A percentile compares a stretch with the other conserved stretches of the same genome.
Conservation (phyloP, 2,888 invertebrate species). For the Resseliella maxima region DNA sequence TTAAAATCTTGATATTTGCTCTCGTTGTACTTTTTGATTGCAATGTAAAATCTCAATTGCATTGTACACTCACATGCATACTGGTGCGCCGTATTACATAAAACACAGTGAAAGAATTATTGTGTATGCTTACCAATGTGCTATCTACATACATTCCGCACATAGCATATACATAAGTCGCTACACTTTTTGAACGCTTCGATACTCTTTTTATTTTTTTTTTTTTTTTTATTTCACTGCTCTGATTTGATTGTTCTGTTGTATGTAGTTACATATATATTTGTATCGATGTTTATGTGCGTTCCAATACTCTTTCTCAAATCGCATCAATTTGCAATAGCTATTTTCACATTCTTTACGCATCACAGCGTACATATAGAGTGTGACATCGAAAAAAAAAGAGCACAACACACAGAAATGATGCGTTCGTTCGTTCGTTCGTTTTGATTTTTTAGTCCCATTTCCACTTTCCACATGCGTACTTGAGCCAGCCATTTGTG, state of each 20-base stretch:
- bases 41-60: neutral
- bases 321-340: slow-evolving; percentile 40
- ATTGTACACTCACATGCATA: neutral
- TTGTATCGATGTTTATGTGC: neutral
- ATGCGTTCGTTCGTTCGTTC: neutral
- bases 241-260: slow-evolving; percentile 45
- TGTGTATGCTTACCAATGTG: neutral
- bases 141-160: neutral
- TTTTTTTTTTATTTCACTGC: neutral
- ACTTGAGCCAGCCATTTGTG: neutral
- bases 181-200: neutral
- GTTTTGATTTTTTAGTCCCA: neutral
- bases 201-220: neutral
- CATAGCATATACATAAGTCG: neutral
- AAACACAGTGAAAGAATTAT: neutral
- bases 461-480: neutral
- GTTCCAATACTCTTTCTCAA: slow-evolving; percentile 23
- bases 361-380: neutral
- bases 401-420: neutral
- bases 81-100: neutral
- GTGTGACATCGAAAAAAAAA: neutral
- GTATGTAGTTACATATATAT: neutral
- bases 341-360: slow-evolving; percentile 48
- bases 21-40: neutral
- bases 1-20: slow-evolving; percentile 42